These are phyloP conservation scores for Lycocerus yunnanus DNA, from an alignment of 2,888 invertebrate species.

Conservation along the genomic window DNA sequence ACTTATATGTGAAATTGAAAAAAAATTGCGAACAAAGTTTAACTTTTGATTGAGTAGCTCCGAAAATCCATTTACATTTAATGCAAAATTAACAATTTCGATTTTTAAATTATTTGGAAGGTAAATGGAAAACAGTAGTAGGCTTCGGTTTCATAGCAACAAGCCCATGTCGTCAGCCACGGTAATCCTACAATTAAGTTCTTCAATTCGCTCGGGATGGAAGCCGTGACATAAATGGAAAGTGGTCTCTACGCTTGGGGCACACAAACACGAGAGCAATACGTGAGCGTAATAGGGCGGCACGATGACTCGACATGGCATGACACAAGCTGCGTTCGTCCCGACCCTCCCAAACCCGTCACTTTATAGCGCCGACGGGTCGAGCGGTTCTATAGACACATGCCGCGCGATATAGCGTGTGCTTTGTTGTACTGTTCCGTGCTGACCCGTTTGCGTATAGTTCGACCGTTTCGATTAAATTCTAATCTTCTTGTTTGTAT, in stretches of 20 bases:
- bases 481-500: neutral
- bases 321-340: conserved; percentile 26
- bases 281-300: conserved; percentile 32
- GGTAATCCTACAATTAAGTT: conserved; percentile 31
- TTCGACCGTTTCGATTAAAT: conserved; percentile 10
- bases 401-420: conserved; percentile 26
- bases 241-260: conserved; percentile 29
- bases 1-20: neutral
- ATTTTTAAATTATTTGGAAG: conserved; percentile 2
- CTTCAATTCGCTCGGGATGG: conserved; percentile 29
- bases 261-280: conserved; percentile 28
- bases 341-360: conserved; percentile 23
- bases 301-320: conserved; percentile 31
- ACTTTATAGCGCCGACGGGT: conserved; percentile 31
- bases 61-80: neutral
- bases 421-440: conserved; percentile 8
- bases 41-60: neutral
- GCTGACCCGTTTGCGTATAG: conserved; percentile 28
- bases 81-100: conserved; percentile 1
- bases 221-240: conserved; percentile 31
- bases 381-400: conserved; percentile 29
- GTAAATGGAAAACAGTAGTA: conserved; percentile 3
- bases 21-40: neutral
- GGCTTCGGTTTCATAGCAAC: conserved; percentile 9
- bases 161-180: conserved; percentile 25